These are phyloP conservation scores for Drepana falcataria DNA, from an alignment of 2,888 invertebrate species.

Conservation along the genomic window DNA sequence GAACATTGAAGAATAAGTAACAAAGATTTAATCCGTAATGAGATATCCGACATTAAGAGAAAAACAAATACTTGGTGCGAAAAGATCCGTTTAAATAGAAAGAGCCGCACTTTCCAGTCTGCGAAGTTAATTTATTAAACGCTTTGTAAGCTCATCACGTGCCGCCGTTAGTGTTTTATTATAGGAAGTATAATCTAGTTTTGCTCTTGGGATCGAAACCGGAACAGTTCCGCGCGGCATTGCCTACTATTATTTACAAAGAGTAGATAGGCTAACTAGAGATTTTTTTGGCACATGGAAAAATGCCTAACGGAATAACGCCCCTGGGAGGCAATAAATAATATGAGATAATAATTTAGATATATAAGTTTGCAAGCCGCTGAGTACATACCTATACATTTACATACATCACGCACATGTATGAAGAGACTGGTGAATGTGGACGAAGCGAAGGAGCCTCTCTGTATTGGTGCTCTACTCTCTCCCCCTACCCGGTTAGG, in stretches of 20 bases:
- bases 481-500: too few relatives aligned
- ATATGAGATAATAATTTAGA: neutral
- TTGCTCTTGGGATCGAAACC: conserved; percentile 24
- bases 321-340: conserved; percentile 1
- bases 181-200: conserved; percentile 28
- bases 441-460: too few relatives aligned
- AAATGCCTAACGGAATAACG: neutral
- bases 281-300: neutral
- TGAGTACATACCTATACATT: too few relatives aligned
- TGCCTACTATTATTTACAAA: conserved; percentile 12
- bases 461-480: too few relatives aligned
- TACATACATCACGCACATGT: too few relatives aligned
- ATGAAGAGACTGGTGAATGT: too few relatives aligned
- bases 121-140: neutral
- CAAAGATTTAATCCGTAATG: too few relatives aligned
- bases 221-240: conserved; percentile 18
- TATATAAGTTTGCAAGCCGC: too few relatives aligned
- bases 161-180: conserved; percentile 28
- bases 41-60: too few relatives aligned
- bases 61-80: too few relatives aligned
- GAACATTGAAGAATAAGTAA: too few relatives aligned
- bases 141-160: conserved; percentile 17
- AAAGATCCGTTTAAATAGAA: too few relatives aligned
- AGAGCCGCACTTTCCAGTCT: neutral
- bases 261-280: conserved; percentile 2